Evolutionary conservation across 1,140 invertebrate species (phyloP).

Genomic region (Cotesia chilonis): DNA sequence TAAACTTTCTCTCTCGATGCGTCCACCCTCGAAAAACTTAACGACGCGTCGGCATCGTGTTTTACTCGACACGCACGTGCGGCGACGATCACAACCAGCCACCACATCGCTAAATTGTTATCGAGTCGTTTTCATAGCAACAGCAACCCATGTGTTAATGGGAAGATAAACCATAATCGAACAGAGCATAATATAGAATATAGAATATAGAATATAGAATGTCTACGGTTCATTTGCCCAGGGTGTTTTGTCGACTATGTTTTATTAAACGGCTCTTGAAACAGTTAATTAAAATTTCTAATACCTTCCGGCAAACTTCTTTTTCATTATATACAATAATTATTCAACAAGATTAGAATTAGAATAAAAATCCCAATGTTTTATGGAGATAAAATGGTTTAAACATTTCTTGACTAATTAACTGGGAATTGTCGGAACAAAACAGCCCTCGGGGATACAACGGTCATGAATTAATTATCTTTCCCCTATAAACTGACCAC

Average conservation of each 20-base stretch:
- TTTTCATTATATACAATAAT: too few species aligned
- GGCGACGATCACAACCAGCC: conserved; percentile 22
- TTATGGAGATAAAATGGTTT: conserved; percentile 45
- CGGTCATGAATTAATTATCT: conserved; percentile 58
- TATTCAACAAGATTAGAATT: neutral
- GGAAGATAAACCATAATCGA: conserved; percentile 44
- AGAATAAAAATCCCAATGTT: neutral
- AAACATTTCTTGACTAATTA: conserved; percentile 60
- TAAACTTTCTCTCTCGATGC: conserved; percentile 5
- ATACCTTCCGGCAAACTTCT: too few species aligned
- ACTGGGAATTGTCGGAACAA: conserved; percentile 52
- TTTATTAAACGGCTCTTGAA: too few species aligned
- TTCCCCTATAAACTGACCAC: conserved; percentile 46
- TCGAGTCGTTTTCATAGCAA: conserved; percentile 39
- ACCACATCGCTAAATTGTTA: conserved; percentile 43
- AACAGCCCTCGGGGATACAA: conserved; percentile 47
- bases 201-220: neutral
- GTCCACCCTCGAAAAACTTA: conserved; percentile 33
- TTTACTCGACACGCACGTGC: conserved; percentile 54
- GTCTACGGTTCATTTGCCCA: conserved; percentile 5
- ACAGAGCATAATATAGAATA: neutral
- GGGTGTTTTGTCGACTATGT: too few species aligned
- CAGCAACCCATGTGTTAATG: conserved; percentile 47
- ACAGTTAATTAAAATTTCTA: too few species aligned
- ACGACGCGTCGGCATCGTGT: conserved; percentile 50